These are phyloP conservation scores for Chelon auratus DNA, from an alignment of 2,797 vertebrate species.

Conservation along the genomic window DNA sequence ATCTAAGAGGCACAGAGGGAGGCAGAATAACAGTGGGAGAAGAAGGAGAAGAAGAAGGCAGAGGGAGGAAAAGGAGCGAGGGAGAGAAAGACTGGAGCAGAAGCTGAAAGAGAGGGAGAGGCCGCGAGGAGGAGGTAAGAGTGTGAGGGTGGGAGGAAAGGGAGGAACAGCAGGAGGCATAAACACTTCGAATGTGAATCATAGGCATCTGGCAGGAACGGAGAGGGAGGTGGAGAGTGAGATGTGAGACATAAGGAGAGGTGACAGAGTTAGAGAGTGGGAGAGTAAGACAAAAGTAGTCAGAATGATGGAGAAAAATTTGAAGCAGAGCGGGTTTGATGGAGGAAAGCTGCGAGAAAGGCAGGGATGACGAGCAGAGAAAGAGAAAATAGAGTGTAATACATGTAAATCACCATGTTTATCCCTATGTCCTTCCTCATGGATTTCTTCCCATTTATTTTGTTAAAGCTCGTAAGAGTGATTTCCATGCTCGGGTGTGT, in stretches of 20 bases:
- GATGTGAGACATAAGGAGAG: slow-evolving; percentile 67
- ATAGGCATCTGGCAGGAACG: slow-evolving; percentile 67
- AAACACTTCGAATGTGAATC: slow-evolving; percentile 68
- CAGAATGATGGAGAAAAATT: slow-evolving; percentile 58
- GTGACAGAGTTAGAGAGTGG: slow-evolving; percentile 67
- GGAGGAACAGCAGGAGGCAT: slow-evolving; percentile 68
- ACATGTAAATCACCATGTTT: slow-evolving; percentile 47
- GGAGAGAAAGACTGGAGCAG: slow-evolving; percentile 20
- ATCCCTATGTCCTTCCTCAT: slow-evolving; percentile 20
- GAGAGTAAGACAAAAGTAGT: slow-evolving; percentile 63
- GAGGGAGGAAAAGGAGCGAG: slow-evolving; percentile 4
- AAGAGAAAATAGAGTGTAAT: slow-evolving; percentile 34
- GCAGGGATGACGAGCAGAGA: slow-evolving; percentile 23
- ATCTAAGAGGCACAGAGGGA: slow-evolving; percentile 61
- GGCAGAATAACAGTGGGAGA: slow-evolving; percentile 51
- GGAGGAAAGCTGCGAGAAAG: slow-evolving; percentile 13
- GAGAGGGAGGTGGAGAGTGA: slow-evolving; percentile 32
- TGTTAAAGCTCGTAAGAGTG: slow-evolving; percentile 35
- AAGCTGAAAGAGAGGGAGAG: slow-evolving; percentile 33
- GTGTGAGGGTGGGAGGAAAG: slow-evolving; percentile 68
- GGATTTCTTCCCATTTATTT: slow-evolving; percentile 40
- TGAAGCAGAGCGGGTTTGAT: slow-evolving; percentile 32
- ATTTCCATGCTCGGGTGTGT: slow-evolving; percentile 25
- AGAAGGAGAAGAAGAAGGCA: neutral
- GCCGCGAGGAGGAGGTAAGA: slow-evolving; percentile 55